phyloP scores from a whole-genome alignment of 2,797 vertebrate species.

The Tragelaphus oryx region DNA sequence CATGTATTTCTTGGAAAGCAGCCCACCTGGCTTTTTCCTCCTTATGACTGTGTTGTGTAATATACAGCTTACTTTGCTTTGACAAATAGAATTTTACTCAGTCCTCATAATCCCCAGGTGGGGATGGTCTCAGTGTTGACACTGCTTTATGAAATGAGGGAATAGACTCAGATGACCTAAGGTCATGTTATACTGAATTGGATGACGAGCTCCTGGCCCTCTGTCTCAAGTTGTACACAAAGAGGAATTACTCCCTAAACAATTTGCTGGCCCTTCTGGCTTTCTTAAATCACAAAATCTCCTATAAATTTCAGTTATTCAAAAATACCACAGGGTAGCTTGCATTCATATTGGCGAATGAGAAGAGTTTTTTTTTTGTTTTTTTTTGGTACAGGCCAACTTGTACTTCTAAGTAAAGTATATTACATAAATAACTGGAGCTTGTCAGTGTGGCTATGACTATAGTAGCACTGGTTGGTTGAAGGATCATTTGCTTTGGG shows the following conservation, averaged over 20 bases:
- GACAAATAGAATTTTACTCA: neutral
- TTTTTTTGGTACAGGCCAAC: neutral
- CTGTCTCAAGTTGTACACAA: neutral
- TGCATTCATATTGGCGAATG: neutral
- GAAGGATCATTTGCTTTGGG: conserved; percentile 59
- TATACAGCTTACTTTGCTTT: neutral
- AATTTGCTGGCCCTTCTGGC: neutral
- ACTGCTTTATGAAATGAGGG: neutral
- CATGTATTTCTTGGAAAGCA: neutral
- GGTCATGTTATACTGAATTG: neutral
- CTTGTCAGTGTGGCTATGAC: neutral
- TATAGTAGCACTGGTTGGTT: neutral
- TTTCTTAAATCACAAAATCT: neutral
- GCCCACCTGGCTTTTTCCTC: neutral
- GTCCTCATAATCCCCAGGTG: neutral
- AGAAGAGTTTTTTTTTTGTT: neutral
- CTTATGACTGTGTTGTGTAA: neutral
- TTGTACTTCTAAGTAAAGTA: neutral
- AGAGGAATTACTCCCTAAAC: neutral
- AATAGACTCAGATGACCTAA: neutral
- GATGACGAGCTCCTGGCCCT: neutral
- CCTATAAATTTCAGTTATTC: neutral
- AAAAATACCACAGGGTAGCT: neutral
- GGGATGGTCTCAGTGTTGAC: neutral
- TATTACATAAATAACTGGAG: neutral